These are phyloP conservation scores for Lamellibrachia columna DNA, from an alignment of 2,888 invertebrate species.

Conservation along the genomic window DNA sequence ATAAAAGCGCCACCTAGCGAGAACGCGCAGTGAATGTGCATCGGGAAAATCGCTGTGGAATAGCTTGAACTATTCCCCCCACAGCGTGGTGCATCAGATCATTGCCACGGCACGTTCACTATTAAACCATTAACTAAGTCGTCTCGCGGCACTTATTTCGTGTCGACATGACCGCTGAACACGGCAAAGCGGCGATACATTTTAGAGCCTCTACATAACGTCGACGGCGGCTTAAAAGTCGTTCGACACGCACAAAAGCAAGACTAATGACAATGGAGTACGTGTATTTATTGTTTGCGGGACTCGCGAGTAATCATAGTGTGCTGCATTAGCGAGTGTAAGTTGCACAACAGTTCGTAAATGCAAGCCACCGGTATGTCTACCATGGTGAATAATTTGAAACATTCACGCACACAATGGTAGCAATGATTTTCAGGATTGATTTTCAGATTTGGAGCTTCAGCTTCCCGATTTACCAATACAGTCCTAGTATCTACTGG, in stretches of 20 bases:
- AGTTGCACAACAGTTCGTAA: too few species aligned
- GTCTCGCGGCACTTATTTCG: not conserved
- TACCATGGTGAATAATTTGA: too few species aligned
- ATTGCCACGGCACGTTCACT: not conserved
- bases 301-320: too few species aligned
- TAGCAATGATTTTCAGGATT: too few species aligned
- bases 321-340: too few species aligned
- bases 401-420: too few species aligned
- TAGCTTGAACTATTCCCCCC: not conserved
- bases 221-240: not conserved
- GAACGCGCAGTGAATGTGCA: not conserved
- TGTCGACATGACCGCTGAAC: not conserved
- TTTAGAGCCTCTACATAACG: not conserved
- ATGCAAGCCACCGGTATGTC: too few species aligned
- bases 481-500: too few species aligned
- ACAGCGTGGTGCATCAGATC: not conserved
- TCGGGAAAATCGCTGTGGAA: not conserved
- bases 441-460: too few species aligned
- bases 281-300: too few species aligned
- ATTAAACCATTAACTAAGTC: not conserved
- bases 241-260: not conserved
- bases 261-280: too few species aligned
- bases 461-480: too few species aligned
- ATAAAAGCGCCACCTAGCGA: not conserved
- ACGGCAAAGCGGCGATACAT: not conserved